Conservation (phyloP, 2,888 invertebrate genomes). For the Coecobrya sp. region DNA sequence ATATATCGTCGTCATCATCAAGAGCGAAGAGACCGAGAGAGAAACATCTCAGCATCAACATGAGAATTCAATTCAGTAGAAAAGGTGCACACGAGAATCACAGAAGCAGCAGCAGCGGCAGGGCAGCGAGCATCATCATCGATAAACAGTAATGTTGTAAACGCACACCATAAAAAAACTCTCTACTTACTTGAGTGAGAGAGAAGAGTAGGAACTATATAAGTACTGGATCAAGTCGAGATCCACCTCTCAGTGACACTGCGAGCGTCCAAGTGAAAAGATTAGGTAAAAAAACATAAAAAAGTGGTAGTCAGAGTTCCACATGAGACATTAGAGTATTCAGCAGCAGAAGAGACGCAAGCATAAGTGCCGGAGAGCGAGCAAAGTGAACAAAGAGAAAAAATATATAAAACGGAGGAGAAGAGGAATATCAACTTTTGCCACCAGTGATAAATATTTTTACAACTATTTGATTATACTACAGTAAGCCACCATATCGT, state of each 20-base stretch:
- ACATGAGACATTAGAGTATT: slow-evolving; percentile 26
- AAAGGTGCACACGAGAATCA: slow-evolving; percentile 61
- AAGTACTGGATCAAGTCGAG: slow-evolving; percentile 81
- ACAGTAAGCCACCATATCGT: slow-evolving; percentile 31
- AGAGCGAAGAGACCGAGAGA: slow-evolving; percentile 38
- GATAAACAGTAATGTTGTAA: slow-evolving; percentile 64
- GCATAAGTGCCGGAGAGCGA: too few relatives aligned
- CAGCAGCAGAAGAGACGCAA: slow-evolving; percentile 32
- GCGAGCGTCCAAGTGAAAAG: slow-evolving; percentile 84
- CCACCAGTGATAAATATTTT: slow-evolving; percentile 35
- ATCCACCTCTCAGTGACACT: slow-evolving; percentile 83
- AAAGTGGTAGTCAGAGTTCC: slow-evolving; percentile 19
- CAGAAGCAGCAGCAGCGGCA: slow-evolving; percentile 56
- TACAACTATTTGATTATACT: slow-evolving; percentile 43
- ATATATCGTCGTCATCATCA: slow-evolving; percentile 37
- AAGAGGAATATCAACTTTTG: slow-evolving; percentile 62
- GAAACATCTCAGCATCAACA: slow-evolving; percentile 42
- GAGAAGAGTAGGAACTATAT: slow-evolving; percentile 69
- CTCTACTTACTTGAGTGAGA: neutral
- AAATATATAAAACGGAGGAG: too few relatives aligned
- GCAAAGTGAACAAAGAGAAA: slow-evolving; percentile 42
- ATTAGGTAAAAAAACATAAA: slow-evolving; percentile 65
- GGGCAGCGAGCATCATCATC: slow-evolving; percentile 42
- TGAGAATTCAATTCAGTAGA: slow-evolving; percentile 70
- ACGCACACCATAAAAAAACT: slow-evolving; percentile 55